Base-by-base conservation (phyloP, 2,113 vertebrate genomes). In the Climacteris rufus region DNA sequence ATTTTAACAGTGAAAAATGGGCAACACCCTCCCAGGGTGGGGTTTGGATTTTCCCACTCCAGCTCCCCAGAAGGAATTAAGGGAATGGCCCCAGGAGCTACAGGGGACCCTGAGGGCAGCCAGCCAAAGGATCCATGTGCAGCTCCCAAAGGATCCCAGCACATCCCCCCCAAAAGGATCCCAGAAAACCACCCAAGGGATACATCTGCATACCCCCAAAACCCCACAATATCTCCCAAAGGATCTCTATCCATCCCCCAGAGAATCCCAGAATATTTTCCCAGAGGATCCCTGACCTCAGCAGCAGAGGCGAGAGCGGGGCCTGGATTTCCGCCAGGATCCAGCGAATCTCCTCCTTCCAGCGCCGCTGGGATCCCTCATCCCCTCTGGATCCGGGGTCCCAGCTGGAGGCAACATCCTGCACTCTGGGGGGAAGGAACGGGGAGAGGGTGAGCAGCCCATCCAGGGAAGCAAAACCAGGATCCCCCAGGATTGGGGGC, bases 291-390 rank as follows among this genome's bases (percentile, higher is more conserved):
- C 1, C 6, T 6, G 89, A 98, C 98, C 98, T 98, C 63, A 98
- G 95, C 19, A 97, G 7, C 42, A 96, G 82, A 5, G 94, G 92
- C 13, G 89, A 65, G 11, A 97, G 89, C 0, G 96, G 91, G 12
- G 97, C 89, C 90, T 98, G 97, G 49, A 98, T 97, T 20, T 98
- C 87, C 10, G 75, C 42, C 91, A 98, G 91, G 81, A 98, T 59
- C 17, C 1, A 63, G 83, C 30, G 19, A 9, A 95, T 68, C 11
- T 97, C 87, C 37, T 91, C 93, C 93, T 84, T 96, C 93, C 96
- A 74, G 7, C 0, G 1, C 33, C 0, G 15, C 10, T 0, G 54
- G 79, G 70, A 54, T 27, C 16, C 7, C 6, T 84, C 33, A 4
- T 91, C 90, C 44, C 81, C 95, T 12, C 61, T 0, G 0, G 42